Conservation (phyloP, 2,797 vertebrate genomes). For the Sebastes oblongus region DNA sequence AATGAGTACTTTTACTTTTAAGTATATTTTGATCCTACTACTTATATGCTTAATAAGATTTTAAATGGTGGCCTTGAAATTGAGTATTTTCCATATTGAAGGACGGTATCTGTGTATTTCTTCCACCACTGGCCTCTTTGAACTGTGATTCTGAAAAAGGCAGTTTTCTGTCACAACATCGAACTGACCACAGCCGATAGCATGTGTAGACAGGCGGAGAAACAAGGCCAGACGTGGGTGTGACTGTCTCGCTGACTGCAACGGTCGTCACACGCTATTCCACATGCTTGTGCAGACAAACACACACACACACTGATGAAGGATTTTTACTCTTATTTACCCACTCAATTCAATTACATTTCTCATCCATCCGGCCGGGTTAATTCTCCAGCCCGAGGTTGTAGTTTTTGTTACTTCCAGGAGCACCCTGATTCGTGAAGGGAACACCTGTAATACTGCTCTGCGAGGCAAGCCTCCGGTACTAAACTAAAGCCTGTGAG, state of each 20-base stretch:
- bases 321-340: conserved; percentile 37
- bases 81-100: not conserved
- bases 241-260: conserved; percentile 61
- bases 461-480: conserved; percentile 65
- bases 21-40: not conserved
- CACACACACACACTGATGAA: conserved; percentile 21
- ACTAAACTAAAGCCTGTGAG: conserved; percentile 60
- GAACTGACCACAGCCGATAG: conserved; percentile 54
- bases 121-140: not conserved
- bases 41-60: not conserved
- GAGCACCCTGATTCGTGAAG: conserved; percentile 55
- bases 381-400: conserved; percentile 43
- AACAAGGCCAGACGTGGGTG: conserved; percentile 75
- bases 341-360: conserved; percentile 52
- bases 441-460: conserved; percentile 72
- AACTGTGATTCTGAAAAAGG: conserved; percentile 3
- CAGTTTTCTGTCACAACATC: conserved; percentile 38
- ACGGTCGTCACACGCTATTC: conserved; percentile 38
- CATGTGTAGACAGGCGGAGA: conserved; percentile 67
- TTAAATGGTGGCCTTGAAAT: not conserved
- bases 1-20: not conserved
- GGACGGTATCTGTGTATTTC: not conserved
- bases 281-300: conserved; percentile 27
- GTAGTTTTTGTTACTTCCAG: conserved; percentile 48
- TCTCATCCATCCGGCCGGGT: conserved; percentile 48